Conservation (phyloP, 2,888 invertebrate genomes). For the Helleia helle region DNA sequence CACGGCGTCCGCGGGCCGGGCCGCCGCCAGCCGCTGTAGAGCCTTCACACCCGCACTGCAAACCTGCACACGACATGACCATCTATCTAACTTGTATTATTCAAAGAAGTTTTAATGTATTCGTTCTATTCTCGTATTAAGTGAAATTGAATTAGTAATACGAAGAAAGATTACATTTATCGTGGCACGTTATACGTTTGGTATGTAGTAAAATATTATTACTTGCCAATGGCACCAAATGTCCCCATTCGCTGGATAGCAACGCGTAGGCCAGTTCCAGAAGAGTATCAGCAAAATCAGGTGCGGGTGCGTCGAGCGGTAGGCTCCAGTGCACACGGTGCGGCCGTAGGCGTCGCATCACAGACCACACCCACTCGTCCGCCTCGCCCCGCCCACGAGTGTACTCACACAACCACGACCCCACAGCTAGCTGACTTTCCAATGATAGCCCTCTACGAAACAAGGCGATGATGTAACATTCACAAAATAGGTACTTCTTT, state of each 20-base stretch:
- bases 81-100: too few species aligned
- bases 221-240: constrained; percentile 55
- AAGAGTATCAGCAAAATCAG: constrained; percentile 24
- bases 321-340: constrained; percentile 45
- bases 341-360: constrained; percentile 35
- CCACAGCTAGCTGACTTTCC: constrained; percentile 40
- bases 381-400: constrained; percentile 11
- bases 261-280: constrained; percentile 38
- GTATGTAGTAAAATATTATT: too few species aligned
- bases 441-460: constrained; percentile 44
- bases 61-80: constrained; percentile 29
- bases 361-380: constrained; percentile 50
- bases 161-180: too few species aligned
- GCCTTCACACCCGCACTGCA: constrained; percentile 47
- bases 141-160: too few species aligned
- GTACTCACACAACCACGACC: constrained; percentile 36
- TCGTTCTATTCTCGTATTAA: too few species aligned
- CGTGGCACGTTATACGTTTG: too few species aligned
- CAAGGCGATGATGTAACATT: background rate
- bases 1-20: constrained; percentile 38
- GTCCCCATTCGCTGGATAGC: constrained; percentile 50
- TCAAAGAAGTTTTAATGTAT: too few species aligned
- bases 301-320: constrained; percentile 32
- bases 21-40: constrained; percentile 32
- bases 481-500: too few species aligned